These are phyloP conservation scores for Lordiphosa andalusiaca DNA, from an alignment of 2,888 invertebrate genomes.

Conservation along the genomic window DNA sequence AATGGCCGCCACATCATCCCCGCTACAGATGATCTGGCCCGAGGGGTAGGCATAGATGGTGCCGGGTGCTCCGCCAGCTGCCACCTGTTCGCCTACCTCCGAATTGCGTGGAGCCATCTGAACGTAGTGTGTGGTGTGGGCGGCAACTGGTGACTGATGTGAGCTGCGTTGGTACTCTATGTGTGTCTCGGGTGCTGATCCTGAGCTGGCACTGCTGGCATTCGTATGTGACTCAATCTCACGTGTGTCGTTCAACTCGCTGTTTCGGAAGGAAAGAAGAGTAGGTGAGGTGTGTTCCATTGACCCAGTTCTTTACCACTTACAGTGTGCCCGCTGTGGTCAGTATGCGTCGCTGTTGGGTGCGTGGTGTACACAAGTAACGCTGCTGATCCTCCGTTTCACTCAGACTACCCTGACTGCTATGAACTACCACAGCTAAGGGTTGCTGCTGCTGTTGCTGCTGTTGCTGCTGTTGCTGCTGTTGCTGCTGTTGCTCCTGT, in stretches of 20 bases:
- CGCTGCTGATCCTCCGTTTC: conserved; percentile 55
- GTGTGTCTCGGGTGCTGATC: conserved; percentile 50
- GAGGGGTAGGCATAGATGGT: conserved; percentile 70
- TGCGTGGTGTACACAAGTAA: conserved; percentile 58
- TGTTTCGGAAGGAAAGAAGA: conserved; percentile 23
- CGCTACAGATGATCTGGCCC: conserved; percentile 72
- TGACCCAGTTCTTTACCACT: conserved; percentile 39
- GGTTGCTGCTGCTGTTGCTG: conserved; percentile 61
- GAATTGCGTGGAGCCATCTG: conserved; percentile 77
- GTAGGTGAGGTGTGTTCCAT: no score
- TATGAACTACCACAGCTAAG: conserved; percentile 61
- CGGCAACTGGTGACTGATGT: conserved; percentile 68
- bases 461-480: conserved; percentile 48
- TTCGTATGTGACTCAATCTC: conserved; percentile 64
- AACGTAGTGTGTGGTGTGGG: conserved; percentile 62
- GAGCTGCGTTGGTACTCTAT: conserved; percentile 68
- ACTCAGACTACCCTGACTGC: conserved; percentile 39
- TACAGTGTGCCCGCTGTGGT: conserved; percentile 80
- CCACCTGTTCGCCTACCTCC: conserved; percentile 63
- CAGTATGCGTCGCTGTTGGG: conserved; percentile 77
- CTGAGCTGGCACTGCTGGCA: conserved; percentile 57
- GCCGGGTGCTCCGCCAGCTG: conserved; percentile 38
- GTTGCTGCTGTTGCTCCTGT: conserved; percentile 64
- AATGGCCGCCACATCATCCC: conserved; percentile 71
- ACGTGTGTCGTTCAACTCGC: conserved; percentile 75